Percentiles rank a stretch among this genome's conserved stretches.
These are phyloP conservation scores for Eupithecia centaureata DNA, from an alignment of 2,888 invertebrate genomes.

Conservation along the genomic window DNA sequence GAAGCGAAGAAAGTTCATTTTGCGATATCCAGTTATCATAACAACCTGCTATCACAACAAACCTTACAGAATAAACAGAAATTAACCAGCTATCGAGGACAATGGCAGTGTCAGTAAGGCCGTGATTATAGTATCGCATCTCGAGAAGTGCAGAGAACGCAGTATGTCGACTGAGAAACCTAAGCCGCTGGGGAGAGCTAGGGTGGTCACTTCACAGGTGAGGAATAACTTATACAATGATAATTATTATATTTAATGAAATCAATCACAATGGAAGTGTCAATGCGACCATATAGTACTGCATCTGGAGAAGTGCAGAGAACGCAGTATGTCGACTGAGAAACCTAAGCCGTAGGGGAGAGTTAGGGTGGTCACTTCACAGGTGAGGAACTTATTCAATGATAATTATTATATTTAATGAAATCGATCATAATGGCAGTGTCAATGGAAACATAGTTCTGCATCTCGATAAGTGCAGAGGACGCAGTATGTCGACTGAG, in stretches of 20 bases:
- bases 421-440: not conserved
- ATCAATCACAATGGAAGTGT: not conserved
- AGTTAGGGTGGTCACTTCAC: not conserved
- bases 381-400: slow-evolving; percentile 25
- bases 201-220: slow-evolving; percentile 11
- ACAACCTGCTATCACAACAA: slow-evolving; percentile 20
- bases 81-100: not conserved
- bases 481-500: not conserved
- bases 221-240: slow-evolving; percentile 15
- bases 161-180: not conserved
- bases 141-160: not conserved
- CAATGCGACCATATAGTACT: no score
- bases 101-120: not conserved
- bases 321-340: not conserved
- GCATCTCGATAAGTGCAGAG: not conserved
- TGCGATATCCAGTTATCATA: not conserved
- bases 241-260: no score
- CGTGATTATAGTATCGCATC: not conserved
- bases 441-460: no score
- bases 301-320: not conserved
- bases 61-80: slow-evolving; percentile 22
- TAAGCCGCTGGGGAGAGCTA: slow-evolving; percentile 17
- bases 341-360: slow-evolving; percentile 20
- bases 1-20: slow-evolving; percentile 14
- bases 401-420: no score